Percentiles rank a stretch among this genome's conserved stretches.
Conservation (phyloP, 2,113 vertebrate genomes). For the Saccopteryx leptura region DNA sequence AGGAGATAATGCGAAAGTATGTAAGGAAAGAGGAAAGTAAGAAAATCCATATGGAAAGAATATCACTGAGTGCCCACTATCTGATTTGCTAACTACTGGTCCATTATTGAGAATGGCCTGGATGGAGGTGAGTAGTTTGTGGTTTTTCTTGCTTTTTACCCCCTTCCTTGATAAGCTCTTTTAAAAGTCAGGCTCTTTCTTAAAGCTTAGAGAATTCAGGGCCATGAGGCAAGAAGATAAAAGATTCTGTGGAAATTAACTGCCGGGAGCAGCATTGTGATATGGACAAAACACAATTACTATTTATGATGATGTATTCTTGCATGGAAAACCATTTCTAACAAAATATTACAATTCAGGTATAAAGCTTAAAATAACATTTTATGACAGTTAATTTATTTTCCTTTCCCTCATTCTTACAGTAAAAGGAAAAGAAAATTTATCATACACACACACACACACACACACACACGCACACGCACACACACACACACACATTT, state of each 20-base stretch:
- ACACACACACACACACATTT: too few relatives aligned
- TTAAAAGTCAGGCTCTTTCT: not conserved
- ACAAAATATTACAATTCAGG: not conserved
- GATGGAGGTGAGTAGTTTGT: not conserved
- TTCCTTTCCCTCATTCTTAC: not conserved
- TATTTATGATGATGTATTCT: not conserved
- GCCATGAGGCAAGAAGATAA: not conserved
- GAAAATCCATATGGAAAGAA: not conserved
- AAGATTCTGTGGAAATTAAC: not conserved
- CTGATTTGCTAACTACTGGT: not conserved
- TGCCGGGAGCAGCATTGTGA: not conserved
- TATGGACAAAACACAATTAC: not conserved
- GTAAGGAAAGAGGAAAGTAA: not conserved
- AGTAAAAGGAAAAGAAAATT: constrained; percentile 5
- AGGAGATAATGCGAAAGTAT: not conserved
- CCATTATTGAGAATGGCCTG: not conserved
- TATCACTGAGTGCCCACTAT: not conserved
- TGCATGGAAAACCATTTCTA: constrained; percentile 17
- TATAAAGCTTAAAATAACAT: not conserved
- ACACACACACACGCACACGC: too few relatives aligned
- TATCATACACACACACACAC: too few relatives aligned
- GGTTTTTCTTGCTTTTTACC: not conserved
- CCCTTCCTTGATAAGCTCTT: not conserved
- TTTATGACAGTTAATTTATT: not conserved
- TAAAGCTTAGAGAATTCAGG: constrained; percentile 9